Conservation (phyloP, 2,113 vertebrate species). For the Conger conger region DNA sequence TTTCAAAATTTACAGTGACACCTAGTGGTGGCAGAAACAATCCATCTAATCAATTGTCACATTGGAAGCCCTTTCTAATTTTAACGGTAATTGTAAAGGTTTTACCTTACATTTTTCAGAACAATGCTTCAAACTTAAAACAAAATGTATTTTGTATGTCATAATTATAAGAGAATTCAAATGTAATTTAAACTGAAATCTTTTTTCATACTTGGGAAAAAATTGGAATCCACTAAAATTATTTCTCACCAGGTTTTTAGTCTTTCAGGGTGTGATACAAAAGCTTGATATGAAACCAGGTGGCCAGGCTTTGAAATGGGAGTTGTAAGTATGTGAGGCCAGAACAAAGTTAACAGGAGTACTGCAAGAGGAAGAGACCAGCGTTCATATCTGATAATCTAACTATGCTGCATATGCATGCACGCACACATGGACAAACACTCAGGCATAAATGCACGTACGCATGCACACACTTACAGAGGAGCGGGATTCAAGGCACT, state of each 20-base stretch:
- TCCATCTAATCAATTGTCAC: not conserved
- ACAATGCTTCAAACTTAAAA: too few species aligned
- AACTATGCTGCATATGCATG: not conserved
- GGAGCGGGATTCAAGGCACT: constrained; percentile 85
- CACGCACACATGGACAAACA: not conserved
- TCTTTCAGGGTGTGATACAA: too few species aligned
- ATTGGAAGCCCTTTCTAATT: not conserved
- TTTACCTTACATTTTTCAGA: not conserved
- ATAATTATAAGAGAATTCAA: not conserved
- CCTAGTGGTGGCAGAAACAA: not conserved
- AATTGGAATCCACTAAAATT: too few species aligned
- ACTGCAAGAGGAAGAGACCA: not conserved
- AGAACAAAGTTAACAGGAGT: not conserved
- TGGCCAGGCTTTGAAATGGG: not conserved
- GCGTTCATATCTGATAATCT: not conserved
- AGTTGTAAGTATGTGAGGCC: not conserved
- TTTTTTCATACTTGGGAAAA: too few species aligned
- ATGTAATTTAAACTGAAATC: not conserved
- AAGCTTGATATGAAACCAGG: not conserved
- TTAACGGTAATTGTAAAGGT: not conserved
- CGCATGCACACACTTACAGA: constrained; percentile 76
- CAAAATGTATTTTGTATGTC: not conserved
- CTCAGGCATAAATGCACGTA: not conserved
- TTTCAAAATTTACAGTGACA: not conserved
- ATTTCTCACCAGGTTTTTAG: too few species aligned